Evolutionary conservation across 2,113 vertebrate genomes (phyloP), one percentile per base, ranked within the genome.

Genomic region (Macroglossus sobrinus): DNA sequence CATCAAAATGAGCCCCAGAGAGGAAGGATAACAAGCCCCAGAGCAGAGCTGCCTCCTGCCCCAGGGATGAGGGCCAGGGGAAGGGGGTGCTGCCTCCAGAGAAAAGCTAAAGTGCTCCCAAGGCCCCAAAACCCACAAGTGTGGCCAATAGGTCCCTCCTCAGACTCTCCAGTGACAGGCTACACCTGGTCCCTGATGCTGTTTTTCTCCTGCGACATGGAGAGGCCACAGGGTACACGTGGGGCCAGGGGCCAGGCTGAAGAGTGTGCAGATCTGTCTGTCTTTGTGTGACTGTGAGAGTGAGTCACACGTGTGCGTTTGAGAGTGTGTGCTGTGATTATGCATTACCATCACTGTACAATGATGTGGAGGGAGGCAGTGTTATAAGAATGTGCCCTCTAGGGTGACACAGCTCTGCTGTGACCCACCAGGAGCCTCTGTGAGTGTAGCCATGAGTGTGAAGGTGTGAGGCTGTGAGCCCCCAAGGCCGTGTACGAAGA

Each of bases 21-120:
- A 90, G 89, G 26, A 80, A 84, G 30, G 6, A 71, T 91, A 93
- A 89, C 22, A 53, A 97, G 43, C 9, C 82, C 90, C 79, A 84
- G n/a, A 74, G 53, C 13, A 0, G 3, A 88, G 21, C 30, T 85
- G 15, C 13, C 53, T 94, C 71, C 38, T 28, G 2, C 22, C 59
- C 43, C 22, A 87, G 92, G 30, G 19, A n/a, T 19, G 6, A 69
- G 15, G 75, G 3, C 53, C 19, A 53, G 14, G 3, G 35, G 40
- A 55, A 79, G 14, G 15, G 22, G 19, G 0, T 61, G 43, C 38
- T 18, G 63, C 11, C 92, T 68, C 59, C 79, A 30, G 47, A 57
- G 76, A 69, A 74, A 81, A 89, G 50, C 33, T 72, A 43, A 85
- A 40, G 22, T 66, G 35, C 40, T 90, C n/a, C 53, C 68, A 40